A percentile compares a stretch with the other conserved stretches of the same genome.
phyloP scores from a whole-genome alignment of 2,888 invertebrate genomes.

The Bombyx huttoni region DNA sequence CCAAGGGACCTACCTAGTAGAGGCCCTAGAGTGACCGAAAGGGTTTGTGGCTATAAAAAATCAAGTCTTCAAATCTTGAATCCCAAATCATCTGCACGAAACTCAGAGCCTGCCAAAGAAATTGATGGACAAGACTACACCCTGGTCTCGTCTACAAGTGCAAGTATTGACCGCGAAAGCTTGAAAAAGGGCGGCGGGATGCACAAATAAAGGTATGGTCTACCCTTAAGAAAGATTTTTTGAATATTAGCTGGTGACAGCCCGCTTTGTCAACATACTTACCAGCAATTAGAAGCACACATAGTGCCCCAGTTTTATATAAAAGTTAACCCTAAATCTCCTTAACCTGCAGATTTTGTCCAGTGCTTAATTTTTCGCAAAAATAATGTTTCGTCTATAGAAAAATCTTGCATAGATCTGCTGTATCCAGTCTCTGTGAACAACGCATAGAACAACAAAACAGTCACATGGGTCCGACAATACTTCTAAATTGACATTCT shows the following conservation, averaged over 20 bases:
- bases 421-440: neutral
- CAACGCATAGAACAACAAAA: neutral
- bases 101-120: too few species aligned
- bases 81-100: too few species aligned
- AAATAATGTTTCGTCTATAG: too few species aligned
- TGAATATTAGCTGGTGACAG: conserved; percentile 6
- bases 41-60: too few species aligned
- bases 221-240: conserved; percentile 2
- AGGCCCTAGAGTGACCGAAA: too few species aligned
- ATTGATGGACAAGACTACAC: too few species aligned
- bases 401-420: conserved; percentile 2
- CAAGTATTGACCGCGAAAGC: conserved; percentile 4
- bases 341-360: conserved; percentile 4
- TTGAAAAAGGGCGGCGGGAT: conserved; percentile 13
- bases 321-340: conserved; percentile 2
- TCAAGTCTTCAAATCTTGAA: too few species aligned
- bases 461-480: neutral
- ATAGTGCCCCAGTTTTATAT: conserved; percentile 6
- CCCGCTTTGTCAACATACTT: conserved; percentile 9
- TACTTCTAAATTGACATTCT: too few species aligned
- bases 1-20: too few species aligned
- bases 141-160: too few species aligned
- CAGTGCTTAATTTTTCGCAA: conserved; percentile 5
- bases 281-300: conserved; percentile 7
- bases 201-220: conserved; percentile 7